Evolutionary conservation across 92 coral and sea anemone species (phyloP), one percentile per base, ranked within the genome.

Genomic region (Meandrina meandrites): DNA sequence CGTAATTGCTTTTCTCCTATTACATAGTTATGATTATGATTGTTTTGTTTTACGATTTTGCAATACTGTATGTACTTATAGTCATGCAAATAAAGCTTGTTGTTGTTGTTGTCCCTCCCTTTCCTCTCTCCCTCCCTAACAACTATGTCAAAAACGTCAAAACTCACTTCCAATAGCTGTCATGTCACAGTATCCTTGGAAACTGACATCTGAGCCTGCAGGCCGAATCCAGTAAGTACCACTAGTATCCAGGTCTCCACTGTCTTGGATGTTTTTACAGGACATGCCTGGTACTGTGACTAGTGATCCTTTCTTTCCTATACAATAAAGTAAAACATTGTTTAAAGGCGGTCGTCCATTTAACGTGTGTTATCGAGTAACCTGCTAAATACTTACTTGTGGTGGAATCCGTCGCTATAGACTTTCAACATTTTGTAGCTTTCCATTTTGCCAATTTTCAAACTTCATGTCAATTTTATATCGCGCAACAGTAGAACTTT

Each of bases 191-290:
- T 67, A 88, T 13, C 78, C 91, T 58, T 32, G 36, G 76, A 91
- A 91, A 37, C 86, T 24, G 22, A 3, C 76, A 53, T 17, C 17
- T 30, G 81, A 82, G 8, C 86, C 87, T 14, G 28, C 32, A 19
- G 94, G 91, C 81, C 71, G 62, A 75, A 91, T 84, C 91, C 94
- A 91, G 77, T 91, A 91, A 48, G 34, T 35, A 12, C 62, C 83
- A 56, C 74, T 89, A 1, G 83, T 79, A 10, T 28, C 57, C 18
- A 87, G 81, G 47, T 91, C 94, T 11, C 94, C 94, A 19, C 79
- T 82, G 32, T 81, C 58, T 31, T 75, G 42, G 80, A 91, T 88
- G 50, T 75, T 75, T 40, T 83, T 88, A 77, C 95, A 92, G 6
- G 91, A 86, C 28, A 36, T 76, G 35, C 84, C 94, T 22, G 95